These are phyloP conservation scores for Scaptomyza pallida DNA, from an alignment of 1,140 invertebrate genomes.

Conservation along the genomic window DNA sequence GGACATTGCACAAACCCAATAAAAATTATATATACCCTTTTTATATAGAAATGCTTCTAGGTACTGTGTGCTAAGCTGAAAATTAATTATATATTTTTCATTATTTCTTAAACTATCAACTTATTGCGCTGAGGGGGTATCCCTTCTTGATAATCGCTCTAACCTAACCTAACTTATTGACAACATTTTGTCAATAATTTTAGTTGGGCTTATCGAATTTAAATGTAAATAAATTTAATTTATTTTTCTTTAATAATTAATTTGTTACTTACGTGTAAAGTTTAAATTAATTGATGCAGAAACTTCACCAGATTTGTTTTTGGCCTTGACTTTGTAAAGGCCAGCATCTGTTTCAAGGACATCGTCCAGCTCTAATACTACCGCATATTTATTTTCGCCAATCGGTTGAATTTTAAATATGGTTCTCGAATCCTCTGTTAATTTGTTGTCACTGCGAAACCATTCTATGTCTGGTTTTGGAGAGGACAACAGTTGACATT, in stretches of 20 bases:
- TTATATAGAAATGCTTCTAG: too few relatives aligned
- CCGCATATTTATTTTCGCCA: constrained; percentile 93
- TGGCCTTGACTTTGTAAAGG: constrained; percentile 98
- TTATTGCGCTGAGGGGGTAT: too few relatives aligned
- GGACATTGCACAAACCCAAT: too few relatives aligned
- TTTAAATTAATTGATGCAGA: constrained; percentile 99
- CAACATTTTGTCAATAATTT: too few relatives aligned
- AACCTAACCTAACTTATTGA: too few relatives aligned
- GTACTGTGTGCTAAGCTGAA: too few relatives aligned
- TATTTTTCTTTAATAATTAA: neutral
- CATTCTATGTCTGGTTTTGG: constrained; percentile 96
- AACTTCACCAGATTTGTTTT: constrained; percentile 98
- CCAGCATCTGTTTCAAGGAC: constrained; percentile 98
- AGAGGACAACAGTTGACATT: constrained; percentile 94
- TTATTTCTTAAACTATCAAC: too few relatives aligned
- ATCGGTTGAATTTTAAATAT: constrained; percentile 93
- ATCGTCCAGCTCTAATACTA: constrained; percentile 96
- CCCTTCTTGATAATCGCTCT: too few relatives aligned
- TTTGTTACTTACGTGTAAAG: constrained; percentile 95
- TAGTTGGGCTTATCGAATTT: too few relatives aligned
- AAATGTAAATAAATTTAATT: too few relatives aligned
- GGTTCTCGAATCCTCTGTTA: constrained; percentile 92
- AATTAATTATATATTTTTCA: too few relatives aligned
- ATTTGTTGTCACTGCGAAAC: constrained; percentile 93
- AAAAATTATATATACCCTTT: too few relatives aligned